Evolutionary conservation across 2,113 vertebrate species (phyloP).

Genomic region (Sciurus niger): DNA sequence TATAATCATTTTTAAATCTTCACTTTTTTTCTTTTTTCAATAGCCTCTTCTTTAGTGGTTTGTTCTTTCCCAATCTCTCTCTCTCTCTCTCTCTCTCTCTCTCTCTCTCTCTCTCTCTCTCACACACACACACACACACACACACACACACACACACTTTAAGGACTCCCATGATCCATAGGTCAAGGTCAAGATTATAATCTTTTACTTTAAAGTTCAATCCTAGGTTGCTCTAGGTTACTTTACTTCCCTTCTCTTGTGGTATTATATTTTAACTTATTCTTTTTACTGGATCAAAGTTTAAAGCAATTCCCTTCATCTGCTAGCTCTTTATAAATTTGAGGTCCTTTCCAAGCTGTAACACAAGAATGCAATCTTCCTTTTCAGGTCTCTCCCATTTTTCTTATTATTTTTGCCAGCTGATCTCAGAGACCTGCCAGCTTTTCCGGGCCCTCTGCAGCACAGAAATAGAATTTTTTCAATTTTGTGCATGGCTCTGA

Average conservation of each 20-base stretch:
- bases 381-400: conserved; percentile 35
- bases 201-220: conserved; percentile 28
- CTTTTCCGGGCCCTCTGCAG: neutral
- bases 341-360: conserved; percentile 1
- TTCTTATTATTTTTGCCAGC: conserved; percentile 32
- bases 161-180: neutral
- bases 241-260: neutral
- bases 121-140: neutral
- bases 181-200: neutral
- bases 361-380: neutral
- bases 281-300: conserved; percentile 30
- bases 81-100: neutral
- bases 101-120: too few species aligned
- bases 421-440: conserved; percentile 29
- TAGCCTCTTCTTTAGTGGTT: conserved; percentile 1
- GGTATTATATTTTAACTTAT: conserved; percentile 42
- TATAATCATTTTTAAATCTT: conserved; percentile 19
- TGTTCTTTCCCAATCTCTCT: neutral
- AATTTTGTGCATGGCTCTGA: neutral
- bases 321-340: neutral
- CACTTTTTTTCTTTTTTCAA: neutral
- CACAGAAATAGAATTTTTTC: conserved; percentile 7
- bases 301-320: neutral
- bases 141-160: neutral
- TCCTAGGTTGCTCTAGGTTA: neutral